phyloP scores from a whole-genome alignment of 2,888 invertebrate genomes.

The Isotomurus palustris region DNA sequence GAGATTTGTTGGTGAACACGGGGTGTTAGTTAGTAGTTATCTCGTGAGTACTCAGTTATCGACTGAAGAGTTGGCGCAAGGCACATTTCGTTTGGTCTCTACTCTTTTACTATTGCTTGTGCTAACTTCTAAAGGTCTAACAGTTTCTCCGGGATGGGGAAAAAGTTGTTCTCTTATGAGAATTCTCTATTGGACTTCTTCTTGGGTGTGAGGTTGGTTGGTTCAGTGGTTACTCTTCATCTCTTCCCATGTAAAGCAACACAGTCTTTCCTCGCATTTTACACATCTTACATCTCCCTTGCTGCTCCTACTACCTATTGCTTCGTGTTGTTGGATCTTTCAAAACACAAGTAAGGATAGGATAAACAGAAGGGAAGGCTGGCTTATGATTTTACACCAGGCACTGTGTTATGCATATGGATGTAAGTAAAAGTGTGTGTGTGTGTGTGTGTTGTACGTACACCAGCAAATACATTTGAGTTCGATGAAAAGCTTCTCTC shows the following conservation, averaged over 20 bases:
- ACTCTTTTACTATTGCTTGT: not conserved
- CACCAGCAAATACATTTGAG: no score
- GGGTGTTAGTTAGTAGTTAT: slow-evolving; percentile 30
- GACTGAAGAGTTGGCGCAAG: slow-evolving; percentile 46
- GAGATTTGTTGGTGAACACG: slow-evolving; percentile 6
- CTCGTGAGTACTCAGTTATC: slow-evolving; percentile 42
- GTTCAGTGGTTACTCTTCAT: no score
- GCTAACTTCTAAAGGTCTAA: not conserved
- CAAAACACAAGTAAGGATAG: slow-evolving; percentile 1
- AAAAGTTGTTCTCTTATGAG: slow-evolving; percentile 2
- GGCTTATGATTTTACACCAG: slow-evolving; percentile 7
- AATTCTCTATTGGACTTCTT: no score
- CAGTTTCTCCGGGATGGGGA: slow-evolving; percentile 11
- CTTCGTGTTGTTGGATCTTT: slow-evolving; percentile 4
- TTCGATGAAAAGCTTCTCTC: no score
- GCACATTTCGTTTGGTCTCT: slow-evolving; percentile 34
- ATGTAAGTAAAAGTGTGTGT: no score
- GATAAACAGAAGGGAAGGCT: slow-evolving; percentile 4
- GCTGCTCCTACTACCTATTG: slow-evolving; percentile 1
- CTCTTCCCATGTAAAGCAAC: no score
- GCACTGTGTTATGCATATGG: no score
- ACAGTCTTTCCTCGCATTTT: no score
- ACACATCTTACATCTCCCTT: slow-evolving; percentile 9
- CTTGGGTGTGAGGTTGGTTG: no score
- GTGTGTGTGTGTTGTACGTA: no score